These are phyloP conservation scores for Dasypogon diadema DNA, from an alignment of 2,888 invertebrate species.

Conservation along the genomic window DNA sequence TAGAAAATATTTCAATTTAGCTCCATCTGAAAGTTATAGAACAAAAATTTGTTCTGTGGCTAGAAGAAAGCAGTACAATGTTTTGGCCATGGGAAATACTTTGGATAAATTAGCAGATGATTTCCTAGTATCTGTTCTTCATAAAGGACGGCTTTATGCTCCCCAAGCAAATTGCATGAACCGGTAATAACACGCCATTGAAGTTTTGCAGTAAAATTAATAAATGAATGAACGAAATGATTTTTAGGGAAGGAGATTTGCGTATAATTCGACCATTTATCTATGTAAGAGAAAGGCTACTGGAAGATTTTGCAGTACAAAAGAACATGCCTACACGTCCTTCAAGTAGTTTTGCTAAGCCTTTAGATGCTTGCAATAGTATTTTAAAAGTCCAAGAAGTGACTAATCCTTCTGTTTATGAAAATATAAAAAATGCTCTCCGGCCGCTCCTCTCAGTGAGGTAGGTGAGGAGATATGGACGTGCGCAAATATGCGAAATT, in stretches of 20 bases:
- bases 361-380: conserved; percentile 56
- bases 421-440: conserved; percentile 58
- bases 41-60: conserved; percentile 80
- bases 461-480: too few species aligned
- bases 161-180: conserved; percentile 86
- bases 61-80: conserved; percentile 83
- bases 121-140: conserved; percentile 84
- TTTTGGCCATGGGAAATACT: conserved; percentile 88
- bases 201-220: too few species aligned
- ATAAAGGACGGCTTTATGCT: conserved; percentile 81
- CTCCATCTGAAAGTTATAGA: conserved; percentile 69
- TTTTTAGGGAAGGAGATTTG: conserved; percentile 80
- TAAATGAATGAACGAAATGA: too few species aligned
- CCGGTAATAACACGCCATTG: too few species aligned
- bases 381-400: conserved; percentile 58
- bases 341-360: conserved; percentile 54
- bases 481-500: too few species aligned
- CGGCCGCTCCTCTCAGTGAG: conserved; percentile 56
- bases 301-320: conserved; percentile 57
- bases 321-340: conserved; percentile 57
- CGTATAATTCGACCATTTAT: conserved; percentile 89
- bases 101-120: conserved; percentile 86
- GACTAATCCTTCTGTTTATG: conserved; percentile 57
- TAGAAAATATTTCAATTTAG: conserved; percentile 67
- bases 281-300: conserved; percentile 80